phyloP scores from a whole-genome alignment of 92 coral and sea anemone species.

The Hydrozoanthus gracilis region DNA sequence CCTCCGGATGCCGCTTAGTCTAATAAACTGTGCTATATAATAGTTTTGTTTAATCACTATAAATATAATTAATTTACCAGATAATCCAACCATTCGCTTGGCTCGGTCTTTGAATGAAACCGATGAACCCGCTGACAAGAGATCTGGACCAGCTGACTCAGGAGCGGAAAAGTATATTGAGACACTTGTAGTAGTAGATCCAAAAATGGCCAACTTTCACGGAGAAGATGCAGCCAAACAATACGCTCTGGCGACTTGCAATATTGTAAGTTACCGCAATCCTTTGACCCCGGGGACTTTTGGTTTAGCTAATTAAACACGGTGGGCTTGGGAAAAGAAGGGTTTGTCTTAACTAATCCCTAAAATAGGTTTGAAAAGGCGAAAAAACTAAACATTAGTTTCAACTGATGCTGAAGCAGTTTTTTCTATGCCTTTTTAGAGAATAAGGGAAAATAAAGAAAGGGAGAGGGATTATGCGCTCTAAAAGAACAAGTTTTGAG shows the following conservation, averaged over 20 bases:
- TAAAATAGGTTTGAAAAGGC: too few species aligned
- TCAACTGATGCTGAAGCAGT: too few species aligned
- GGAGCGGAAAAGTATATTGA: conserved; percentile 95
- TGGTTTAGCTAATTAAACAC: too few species aligned
- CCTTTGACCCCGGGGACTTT: background rate
- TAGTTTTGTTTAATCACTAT: too few species aligned
- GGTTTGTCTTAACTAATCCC: too few species aligned
- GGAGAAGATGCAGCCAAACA: conserved; percentile 99
- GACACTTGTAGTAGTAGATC: conserved; percentile 94
- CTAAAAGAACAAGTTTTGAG: background rate
- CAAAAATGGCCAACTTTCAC: conserved; percentile 98
- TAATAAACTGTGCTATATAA: too few species aligned
- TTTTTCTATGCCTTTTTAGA: too few species aligned
- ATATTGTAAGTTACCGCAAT: conserved; percentile 81
- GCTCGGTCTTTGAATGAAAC: conserved; percentile 79
- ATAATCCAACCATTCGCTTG: conserved; percentile 88
- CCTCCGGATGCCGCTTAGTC: background rate
- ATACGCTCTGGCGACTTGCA: conserved; percentile 94
- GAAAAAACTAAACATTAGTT: too few species aligned
- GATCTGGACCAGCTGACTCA: conserved; percentile 85
- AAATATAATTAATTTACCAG: conserved; percentile 38
- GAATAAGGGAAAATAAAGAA: too few species aligned
- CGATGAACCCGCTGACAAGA: conserved; percentile 51
- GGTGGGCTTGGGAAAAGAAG: too few species aligned
- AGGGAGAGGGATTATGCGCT: too few species aligned